These are phyloP conservation scores for Epinotia demarniana DNA, from an alignment of 2,888 invertebrate genomes.

Conservation along the genomic window DNA sequence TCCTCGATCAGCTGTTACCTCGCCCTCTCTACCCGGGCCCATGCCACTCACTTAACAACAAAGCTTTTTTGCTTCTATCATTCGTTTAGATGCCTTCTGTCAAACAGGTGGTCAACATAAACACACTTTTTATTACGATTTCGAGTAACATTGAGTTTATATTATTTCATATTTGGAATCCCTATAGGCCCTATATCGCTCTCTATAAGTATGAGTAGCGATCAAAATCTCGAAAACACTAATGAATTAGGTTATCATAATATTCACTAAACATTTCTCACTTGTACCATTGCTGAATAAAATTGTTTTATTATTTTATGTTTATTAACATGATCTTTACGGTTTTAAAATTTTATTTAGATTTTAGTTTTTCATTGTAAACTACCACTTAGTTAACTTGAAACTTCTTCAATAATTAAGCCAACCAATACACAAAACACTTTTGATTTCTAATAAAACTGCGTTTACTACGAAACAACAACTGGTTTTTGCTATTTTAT, in stretches of 20 bases:
- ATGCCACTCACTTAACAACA: conserved; percentile 54
- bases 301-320: not conserved
- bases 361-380: not conserved
- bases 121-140: not conserved
- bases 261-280: not conserved
- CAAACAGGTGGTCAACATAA: conserved; percentile 1
- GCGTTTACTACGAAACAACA: conserved; percentile 38
- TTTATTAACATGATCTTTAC: not conserved
- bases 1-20: conserved; percentile 67
- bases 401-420: conserved; percentile 5
- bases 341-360: not conserved
- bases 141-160: no score
- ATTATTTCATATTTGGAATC: not conserved
- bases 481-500: conserved; percentile 30
- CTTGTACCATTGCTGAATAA: not conserved
- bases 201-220: not conserved
- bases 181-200: not conserved
- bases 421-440: conserved; percentile 29
- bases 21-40: conserved; percentile 34
- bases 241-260: not conserved
- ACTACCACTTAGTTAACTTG: conserved; percentile 21
- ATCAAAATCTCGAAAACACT: not conserved
- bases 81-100: not conserved
- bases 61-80: conserved; percentile 20
- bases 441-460: conserved; percentile 32